Percentiles rank a stretch among this genome's conserved stretches.
Conservation (phyloP, 2,888 invertebrate genomes). For the Branchipolynoe longqiensis region DNA sequence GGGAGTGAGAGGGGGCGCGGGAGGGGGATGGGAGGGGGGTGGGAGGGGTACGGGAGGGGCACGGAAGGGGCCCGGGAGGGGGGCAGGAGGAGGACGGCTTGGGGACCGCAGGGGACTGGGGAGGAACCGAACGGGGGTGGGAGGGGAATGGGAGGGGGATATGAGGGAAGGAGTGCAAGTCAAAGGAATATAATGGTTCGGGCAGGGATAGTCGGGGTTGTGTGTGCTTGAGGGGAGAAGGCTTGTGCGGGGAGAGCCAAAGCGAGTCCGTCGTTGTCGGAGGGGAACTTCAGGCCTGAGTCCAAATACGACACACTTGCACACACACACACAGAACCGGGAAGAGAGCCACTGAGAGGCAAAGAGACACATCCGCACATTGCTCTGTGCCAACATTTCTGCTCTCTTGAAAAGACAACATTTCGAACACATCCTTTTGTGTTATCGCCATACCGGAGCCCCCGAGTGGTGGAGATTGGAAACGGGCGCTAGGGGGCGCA, state of each 20-base stretch:
- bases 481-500: background rate
- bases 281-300: no score
- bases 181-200: no score
- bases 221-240: background rate
- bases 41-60: background rate
- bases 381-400: constrained; percentile 14
- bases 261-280: background rate
- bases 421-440: background rate
- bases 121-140: background rate
- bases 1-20: no score
- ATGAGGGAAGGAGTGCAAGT: background rate
- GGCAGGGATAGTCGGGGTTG: background rate
- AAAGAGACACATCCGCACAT: background rate
- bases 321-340: no score
- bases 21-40: no score
- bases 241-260: background rate
- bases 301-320: no score
- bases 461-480: constrained; percentile 23
- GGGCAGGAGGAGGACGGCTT: background rate
- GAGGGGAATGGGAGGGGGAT: background rate
- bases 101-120: background rate
- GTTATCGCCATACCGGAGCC: background rate
- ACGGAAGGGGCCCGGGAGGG: background rate
- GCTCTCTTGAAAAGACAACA: constrained; percentile 38
- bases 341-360: background rate